phyloP scores from a whole-genome alignment of 2,797 vertebrate genomes.

The Lycodopsis pacificus region DNA sequence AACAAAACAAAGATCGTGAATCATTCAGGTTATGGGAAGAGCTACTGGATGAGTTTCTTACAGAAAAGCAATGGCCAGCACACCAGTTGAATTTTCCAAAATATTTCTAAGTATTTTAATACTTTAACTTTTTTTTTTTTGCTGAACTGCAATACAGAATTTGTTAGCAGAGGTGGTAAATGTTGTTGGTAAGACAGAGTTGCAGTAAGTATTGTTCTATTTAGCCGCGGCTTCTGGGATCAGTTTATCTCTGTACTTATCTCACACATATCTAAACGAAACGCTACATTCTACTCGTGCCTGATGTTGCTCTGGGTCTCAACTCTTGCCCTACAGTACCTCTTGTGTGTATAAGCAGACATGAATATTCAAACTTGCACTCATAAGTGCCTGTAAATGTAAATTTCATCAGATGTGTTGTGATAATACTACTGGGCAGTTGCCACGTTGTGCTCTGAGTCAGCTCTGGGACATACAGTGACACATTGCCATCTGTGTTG shows the following conservation, averaged over 20 bases:
- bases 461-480: conserved; percentile 43
- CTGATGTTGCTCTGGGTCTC: neutral
- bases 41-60: neutral
- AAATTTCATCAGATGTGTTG: conserved; percentile 47
- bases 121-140: no score
- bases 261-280: neutral
- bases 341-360: neutral
- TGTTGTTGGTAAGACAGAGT: no score
- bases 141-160: no score
- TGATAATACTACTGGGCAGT: conserved; percentile 43
- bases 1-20: no score
- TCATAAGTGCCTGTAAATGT: conserved; percentile 48
- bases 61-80: neutral
- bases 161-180: no score
- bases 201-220: neutral
- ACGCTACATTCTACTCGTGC: accelerated
- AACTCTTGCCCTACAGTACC: neutral
- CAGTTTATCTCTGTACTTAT: neutral
- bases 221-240: neutral
- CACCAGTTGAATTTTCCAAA: no score
- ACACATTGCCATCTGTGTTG: conserved; percentile 65
- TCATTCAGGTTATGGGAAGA: no score
- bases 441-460: conserved; percentile 58
- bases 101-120: no score
- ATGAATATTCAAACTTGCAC: conserved; percentile 35